These are phyloP conservation scores for Ornithoptera priamus DNA, from an alignment of 2,888 invertebrate genomes.

Conservation along the genomic window DNA sequence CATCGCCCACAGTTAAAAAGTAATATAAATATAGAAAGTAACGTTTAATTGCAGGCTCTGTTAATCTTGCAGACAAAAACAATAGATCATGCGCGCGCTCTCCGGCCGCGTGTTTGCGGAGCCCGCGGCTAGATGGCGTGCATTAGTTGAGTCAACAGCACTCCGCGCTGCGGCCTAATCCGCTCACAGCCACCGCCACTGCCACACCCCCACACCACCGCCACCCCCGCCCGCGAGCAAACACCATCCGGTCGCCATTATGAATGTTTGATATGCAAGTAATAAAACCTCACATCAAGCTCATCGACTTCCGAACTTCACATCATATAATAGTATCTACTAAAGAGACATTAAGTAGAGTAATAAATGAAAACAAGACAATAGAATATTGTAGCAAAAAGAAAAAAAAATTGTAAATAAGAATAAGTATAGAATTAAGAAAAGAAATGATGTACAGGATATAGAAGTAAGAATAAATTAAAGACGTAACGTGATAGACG, in stretches of 20 bases:
- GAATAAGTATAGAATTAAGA: no score
- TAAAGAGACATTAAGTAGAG: no score
- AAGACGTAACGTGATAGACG: no score
- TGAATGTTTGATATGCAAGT: slow-evolving; percentile 24
- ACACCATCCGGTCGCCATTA: slow-evolving; percentile 32
- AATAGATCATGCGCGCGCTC: slow-evolving; percentile 49
- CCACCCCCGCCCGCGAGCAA: slow-evolving; percentile 34
- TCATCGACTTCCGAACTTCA: no score
- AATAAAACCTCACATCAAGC: background rate
- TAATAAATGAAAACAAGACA: no score
- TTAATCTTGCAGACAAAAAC: slow-evolving; percentile 63
- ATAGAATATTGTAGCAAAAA: no score
- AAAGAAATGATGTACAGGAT: no score
- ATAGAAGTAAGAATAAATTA: no score
- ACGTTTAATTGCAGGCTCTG: slow-evolving; percentile 45
- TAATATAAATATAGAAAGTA: background rate
- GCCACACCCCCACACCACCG: slow-evolving; percentile 20
- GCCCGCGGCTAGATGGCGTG: slow-evolving; percentile 75
- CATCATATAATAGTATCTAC: no score
- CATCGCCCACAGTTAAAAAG: no score
- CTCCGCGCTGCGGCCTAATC: slow-evolving; percentile 53
- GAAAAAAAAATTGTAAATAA: no score
- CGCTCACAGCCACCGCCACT: slow-evolving; percentile 39
- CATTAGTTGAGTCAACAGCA: slow-evolving; percentile 72
- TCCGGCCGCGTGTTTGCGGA: slow-evolving; percentile 52